Evolutionary conservation across 2,113 vertebrate species (phyloP).

Genomic region (Cochlearius cochlearius): DNA sequence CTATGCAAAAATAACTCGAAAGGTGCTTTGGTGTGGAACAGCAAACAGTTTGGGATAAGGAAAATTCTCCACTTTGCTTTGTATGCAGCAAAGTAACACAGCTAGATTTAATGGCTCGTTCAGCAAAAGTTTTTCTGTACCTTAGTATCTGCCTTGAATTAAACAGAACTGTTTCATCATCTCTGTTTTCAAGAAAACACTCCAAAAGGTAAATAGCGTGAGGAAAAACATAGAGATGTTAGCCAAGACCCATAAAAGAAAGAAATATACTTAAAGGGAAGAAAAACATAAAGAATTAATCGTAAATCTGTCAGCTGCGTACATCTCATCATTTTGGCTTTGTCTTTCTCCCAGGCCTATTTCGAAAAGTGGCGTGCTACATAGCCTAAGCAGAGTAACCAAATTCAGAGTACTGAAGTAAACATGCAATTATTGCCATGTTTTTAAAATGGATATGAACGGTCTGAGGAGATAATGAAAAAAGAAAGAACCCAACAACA

Average conservation of each 20-base stretch:
- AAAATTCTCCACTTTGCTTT: constrained; percentile 35
- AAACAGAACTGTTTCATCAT: constrained; percentile 5
- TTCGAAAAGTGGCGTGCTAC: constrained; percentile 62
- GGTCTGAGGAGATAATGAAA: constrained; percentile 44
- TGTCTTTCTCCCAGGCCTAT: constrained; percentile 36
- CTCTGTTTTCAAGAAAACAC: constrained; percentile 51
- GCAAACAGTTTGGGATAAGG: constrained; percentile 26
- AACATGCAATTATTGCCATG: constrained; percentile 70
- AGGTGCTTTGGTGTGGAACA: constrained; percentile 63
- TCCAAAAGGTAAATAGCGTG: constrained; percentile 31
- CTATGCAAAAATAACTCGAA: constrained; percentile 32
- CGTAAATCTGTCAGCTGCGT: constrained; percentile 20
- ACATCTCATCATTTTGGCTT: constrained; percentile 19
- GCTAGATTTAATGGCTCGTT: constrained; percentile 16
- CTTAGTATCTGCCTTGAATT: constrained; percentile 55
- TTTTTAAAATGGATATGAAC: constrained; percentile 19
- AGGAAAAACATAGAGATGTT: constrained; percentile 43
- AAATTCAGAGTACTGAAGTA: constrained; percentile 53
- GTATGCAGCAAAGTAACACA: not conserved
- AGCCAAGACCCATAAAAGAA: constrained; percentile 60
- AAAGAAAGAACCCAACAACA: constrained; percentile 25
- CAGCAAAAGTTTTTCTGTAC: constrained; percentile 20
- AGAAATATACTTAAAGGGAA: constrained; percentile 29
- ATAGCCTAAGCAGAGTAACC: constrained; percentile 51
- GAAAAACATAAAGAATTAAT: constrained; percentile 24